These are phyloP conservation scores for Hymenopus coronatus DNA, from an alignment of 2,888 invertebrate genomes.

Conservation along the genomic window DNA sequence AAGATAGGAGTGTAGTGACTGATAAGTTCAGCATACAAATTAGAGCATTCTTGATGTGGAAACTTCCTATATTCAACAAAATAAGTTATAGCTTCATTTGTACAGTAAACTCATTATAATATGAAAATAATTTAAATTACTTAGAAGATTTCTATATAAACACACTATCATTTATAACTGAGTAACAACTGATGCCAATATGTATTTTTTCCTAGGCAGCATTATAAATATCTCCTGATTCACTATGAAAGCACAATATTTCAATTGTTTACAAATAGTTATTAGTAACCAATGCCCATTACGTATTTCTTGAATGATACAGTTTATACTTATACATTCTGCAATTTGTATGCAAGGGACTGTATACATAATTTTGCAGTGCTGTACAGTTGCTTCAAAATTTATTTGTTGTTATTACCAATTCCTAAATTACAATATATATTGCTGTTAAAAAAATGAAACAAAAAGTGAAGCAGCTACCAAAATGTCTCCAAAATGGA, in stretches of 20 bases:
- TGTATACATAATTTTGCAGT: conserved; percentile 16
- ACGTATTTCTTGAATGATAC: conserved; percentile 21
- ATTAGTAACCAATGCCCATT: conserved; percentile 30
- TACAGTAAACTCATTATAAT: neutral
- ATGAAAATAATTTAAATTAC: neutral
- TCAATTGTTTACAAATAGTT: conserved; percentile 31
- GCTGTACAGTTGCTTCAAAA: conserved; percentile 23
- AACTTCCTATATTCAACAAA: neutral
- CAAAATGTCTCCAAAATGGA: conserved; percentile 13
- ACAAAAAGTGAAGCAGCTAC: conserved; percentile 15
- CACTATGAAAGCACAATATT: conserved; percentile 29
- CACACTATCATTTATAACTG: neutral
- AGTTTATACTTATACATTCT: conserved; percentile 14
- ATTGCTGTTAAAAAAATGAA: conserved; percentile 11
- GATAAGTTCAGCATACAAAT: neutral
- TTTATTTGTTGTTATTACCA: conserved; percentile 6
- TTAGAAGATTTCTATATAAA: neutral
- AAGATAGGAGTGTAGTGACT: neutral
- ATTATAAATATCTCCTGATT: conserved; percentile 17
- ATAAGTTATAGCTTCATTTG: neutral
- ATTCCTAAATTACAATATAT: conserved; percentile 5
- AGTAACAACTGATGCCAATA: neutral
- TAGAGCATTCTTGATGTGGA: neutral
- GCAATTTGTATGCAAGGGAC: conserved; percentile 9
- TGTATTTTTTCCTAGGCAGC: neutral